A percentile compares a stretch with the other conserved stretches of the same genome.
Evolutionary conservation across 2,113 vertebrate genomes (phyloP).

Genomic region (Todiramphus chloris): DNA sequence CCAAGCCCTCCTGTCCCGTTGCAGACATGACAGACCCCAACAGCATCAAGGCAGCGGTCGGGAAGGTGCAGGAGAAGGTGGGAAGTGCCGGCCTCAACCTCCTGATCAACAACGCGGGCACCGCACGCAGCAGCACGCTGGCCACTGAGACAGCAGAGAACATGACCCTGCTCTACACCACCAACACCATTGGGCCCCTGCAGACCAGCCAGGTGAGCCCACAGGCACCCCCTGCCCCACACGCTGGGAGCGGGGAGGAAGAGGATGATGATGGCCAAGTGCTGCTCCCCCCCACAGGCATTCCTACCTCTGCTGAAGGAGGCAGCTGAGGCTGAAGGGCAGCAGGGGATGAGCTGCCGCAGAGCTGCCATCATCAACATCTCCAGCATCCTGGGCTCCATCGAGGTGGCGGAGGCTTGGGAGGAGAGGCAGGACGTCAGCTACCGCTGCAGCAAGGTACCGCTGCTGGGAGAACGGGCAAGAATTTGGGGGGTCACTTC

Average conservation of each 20-base stretch:
- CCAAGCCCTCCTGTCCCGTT: neutral
- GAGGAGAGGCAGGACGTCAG: conserved; percentile 34
- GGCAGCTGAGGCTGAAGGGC: neutral
- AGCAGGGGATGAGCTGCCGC: conserved; percentile 12
- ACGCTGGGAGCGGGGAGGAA: rapidly evolving
- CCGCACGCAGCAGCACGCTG: neutral
- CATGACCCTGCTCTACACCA: conserved; percentile 27
- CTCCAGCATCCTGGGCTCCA: conserved; percentile 57
- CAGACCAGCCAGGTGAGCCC: conserved; percentile 40
- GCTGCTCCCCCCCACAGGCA: neutral
- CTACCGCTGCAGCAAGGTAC: conserved; percentile 64
- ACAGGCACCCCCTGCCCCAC: neutral
- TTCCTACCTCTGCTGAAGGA: conserved; percentile 46
- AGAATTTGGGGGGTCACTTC: neutral
- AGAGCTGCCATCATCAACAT: conserved; percentile 50
- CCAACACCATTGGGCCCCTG: conserved; percentile 55
- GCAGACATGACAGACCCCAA: conserved; percentile 37
- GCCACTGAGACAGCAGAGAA: neutral
- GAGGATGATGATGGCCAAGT: neutral
- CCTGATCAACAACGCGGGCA: neutral
- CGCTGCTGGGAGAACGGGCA: rapidly evolving
- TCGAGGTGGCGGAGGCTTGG: neutral
- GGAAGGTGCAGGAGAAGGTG: neutral
- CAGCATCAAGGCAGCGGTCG: neutral
- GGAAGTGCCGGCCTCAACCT: conserved; percentile 16